Base-by-base conservation (phyloP, 2,797 vertebrate genomes). In the Cichlasoma orientale region DNA sequence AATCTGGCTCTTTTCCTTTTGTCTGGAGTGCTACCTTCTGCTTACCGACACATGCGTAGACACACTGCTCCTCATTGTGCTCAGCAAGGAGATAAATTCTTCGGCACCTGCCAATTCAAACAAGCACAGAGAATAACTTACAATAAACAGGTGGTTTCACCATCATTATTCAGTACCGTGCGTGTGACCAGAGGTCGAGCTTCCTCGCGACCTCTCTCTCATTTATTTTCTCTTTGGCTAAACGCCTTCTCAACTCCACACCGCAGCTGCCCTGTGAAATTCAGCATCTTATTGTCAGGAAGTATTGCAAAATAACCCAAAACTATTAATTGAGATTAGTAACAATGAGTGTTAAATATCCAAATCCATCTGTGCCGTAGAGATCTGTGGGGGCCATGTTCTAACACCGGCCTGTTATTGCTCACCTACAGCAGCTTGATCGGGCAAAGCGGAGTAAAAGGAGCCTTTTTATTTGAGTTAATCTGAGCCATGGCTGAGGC, bases 11-110 rank as follows among this genome's bases (percentile, higher is more conserved):
- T 75, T 80, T 74, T 79, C 74, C 89, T 88, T 79, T 93, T 92
- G 92, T 93, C 91, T 89, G 82, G 89, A 90, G 86, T 75, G 88
- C 83, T 90, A 86, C 90, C 90, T 88, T 86, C 89, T 92, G 88
- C 87, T 92, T 81, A 74, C 84, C 59, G 80, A 86, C 90, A 85
- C 83, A 66, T 38, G 73, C 77, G 47, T 79, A 79, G 79, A 86
- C 85, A 83, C 88, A 83, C 80, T 33, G 78, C 86, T 90, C 79
- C 72, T 83, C 82, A 79, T 84, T 84, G 84, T 72, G 82, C 77
- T 88, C 87, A 71, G 79, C 72, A 71, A 83, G 82, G 88, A 90
- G 82, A 90, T 89, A 83, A 86, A 90, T 94, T 90, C 88, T 75
- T 59, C 78, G 38, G 53, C 23, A 33, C 25, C 76, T 54, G 80